A percentile compares a stretch with the other conserved stretches of the same genome.
Conservation (phyloP, 1,140 invertebrate genomes). For the Ostrea denselamellosa region DNA sequence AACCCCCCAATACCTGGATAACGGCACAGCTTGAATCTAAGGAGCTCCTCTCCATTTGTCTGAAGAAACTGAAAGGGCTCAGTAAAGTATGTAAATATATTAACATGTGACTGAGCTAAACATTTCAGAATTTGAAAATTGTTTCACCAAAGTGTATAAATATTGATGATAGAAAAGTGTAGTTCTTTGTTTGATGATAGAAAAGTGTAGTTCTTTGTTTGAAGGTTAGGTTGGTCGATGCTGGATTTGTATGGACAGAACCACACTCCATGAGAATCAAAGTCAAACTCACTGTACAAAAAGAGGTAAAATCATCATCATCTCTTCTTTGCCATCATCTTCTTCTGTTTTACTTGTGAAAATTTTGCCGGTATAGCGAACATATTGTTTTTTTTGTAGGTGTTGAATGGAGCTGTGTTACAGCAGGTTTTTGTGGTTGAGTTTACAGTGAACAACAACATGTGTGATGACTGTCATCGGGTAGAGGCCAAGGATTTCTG, state of each 20-base stretch:
- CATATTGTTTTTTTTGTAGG: slow-evolving; percentile 59
- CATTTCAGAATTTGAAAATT: background rate
- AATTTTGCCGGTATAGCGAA: background rate
- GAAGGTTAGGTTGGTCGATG: slow-evolving; percentile 89
- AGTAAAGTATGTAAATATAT: slow-evolving; percentile 84
- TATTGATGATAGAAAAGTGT: background rate
- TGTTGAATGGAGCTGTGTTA: slow-evolving; percentile 81
- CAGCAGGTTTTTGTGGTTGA: slow-evolving; percentile 92
- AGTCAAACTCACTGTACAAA: slow-evolving; percentile 97
- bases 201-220: slow-evolving; percentile 44
- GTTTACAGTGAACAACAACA: slow-evolving; percentile 93
- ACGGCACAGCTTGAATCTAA: slow-evolving; percentile 93
- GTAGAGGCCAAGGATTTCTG: slow-evolving; percentile 98
- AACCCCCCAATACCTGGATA: slow-evolving; percentile 96
- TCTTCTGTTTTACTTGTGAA: background rate
- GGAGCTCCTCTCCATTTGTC: slow-evolving; percentile 93
- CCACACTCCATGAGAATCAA: slow-evolving; percentile 99
- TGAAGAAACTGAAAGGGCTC: slow-evolving; percentile 96
- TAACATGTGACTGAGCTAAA: background rate
- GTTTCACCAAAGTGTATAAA: background rate
- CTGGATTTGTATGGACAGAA: slow-evolving; percentile 99
- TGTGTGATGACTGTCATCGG: slow-evolving; percentile 98
- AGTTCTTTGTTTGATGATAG: slow-evolving; percentile 45
- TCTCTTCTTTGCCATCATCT: too few relatives aligned
- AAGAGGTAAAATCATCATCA: slow-evolving; percentile 83